Evolutionary conservation across 2,888 invertebrate genomes (phyloP).

Genomic region (Spodoptera picta): DNA sequence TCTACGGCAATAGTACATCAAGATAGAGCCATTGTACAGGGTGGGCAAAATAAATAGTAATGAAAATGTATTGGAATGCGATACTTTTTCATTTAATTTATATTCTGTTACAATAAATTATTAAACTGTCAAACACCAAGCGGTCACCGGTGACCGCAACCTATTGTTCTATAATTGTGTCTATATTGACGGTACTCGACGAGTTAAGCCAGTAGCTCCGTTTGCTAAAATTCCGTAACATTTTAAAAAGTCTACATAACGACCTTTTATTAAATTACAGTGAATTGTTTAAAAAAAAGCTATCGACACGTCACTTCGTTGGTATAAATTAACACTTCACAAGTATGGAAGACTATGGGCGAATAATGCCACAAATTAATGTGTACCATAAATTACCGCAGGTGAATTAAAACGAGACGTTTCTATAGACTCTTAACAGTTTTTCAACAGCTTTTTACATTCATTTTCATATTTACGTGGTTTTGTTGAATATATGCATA

Average conservation of each 20-base stretch:
- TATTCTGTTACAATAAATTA: slow-evolving; percentile 17
- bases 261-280: slow-evolving; percentile 31
- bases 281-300: slow-evolving; percentile 28
- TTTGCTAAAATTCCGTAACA: slow-evolving; percentile 23
- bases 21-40: slow-evolving; percentile 13
- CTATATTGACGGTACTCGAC: too few species aligned
- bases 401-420: slow-evolving; percentile 56
- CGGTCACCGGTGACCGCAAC: too few species aligned
- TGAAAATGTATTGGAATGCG: background rate
- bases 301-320: slow-evolving; percentile 23
- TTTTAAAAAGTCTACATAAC: slow-evolving; percentile 29
- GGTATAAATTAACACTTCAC: slow-evolving; percentile 52
- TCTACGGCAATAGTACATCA: slow-evolving; percentile 6
- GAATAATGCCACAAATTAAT: slow-evolving; percentile 57
- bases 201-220: background rate
- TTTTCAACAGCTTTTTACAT: slow-evolving; percentile 46
- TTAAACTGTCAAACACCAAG: too few species aligned
- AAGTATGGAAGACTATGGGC: slow-evolving; percentile 41
- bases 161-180: too few species aligned
- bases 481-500: slow-evolving; percentile 34
- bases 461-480: slow-evolving; percentile 40
- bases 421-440: slow-evolving; percentile 47
- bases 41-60: slow-evolving; percentile 6
- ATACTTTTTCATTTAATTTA: slow-evolving; percentile 1
- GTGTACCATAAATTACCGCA: slow-evolving; percentile 57